A percentile compares a stretch with the other conserved stretches of the same genome.
phyloP scores from a whole-genome alignment of 2,113 vertebrate species.

The Acrocephalus kingi region DNA sequence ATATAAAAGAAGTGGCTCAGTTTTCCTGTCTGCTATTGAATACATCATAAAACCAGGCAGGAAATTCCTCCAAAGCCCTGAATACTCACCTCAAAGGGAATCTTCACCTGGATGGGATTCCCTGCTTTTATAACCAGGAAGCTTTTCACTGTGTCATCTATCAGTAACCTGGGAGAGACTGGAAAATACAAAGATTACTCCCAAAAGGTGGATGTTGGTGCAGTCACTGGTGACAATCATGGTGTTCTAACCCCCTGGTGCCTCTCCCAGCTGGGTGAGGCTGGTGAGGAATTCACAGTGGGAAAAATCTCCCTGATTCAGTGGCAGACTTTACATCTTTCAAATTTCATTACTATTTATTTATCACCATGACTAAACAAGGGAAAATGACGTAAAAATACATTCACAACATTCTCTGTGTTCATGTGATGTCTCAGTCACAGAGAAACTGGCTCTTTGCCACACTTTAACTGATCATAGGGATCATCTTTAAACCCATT shows the following conservation, averaged over 20 bases:
- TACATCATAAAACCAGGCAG: not conserved
- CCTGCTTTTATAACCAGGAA: constrained; percentile 83
- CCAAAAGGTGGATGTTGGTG: not conserved
- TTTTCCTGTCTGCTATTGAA: not conserved
- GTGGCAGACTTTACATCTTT: not conserved
- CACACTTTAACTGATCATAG: not conserved
- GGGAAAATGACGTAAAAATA: not conserved
- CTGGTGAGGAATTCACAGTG: not conserved
- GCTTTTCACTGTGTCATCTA: constrained; percentile 77
- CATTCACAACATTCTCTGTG: not conserved
- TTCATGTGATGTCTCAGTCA: not conserved
- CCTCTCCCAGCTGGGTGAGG: not conserved
- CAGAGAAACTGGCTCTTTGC: not conserved
- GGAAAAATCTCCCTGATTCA: not conserved
- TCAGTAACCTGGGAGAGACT: constrained; percentile 84
- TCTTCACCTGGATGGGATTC: constrained; percentile 77
- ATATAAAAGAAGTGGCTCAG: not conserved
- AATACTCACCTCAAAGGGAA: constrained; percentile 84
- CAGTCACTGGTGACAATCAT: not conserved
- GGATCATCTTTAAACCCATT: not conserved
- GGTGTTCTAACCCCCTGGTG: too few species aligned
- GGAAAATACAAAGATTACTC: not conserved
- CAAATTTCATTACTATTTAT: not conserved
- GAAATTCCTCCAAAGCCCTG: not conserved
- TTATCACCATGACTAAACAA: not conserved